Evolutionary conservation across 92 coral and sea anemone species (phyloP).

Genomic region (Pocillopora grandis): DNA sequence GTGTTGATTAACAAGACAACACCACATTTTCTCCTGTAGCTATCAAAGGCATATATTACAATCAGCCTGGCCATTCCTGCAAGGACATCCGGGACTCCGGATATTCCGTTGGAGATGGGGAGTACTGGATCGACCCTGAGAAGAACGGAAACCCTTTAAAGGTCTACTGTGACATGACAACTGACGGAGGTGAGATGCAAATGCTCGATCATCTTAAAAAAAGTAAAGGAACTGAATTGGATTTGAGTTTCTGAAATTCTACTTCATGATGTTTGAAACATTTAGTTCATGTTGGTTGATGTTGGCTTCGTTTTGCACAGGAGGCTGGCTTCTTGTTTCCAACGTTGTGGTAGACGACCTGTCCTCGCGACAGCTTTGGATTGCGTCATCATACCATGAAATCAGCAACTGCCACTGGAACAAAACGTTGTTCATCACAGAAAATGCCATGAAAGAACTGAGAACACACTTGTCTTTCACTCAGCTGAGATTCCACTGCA

Average conservation of each 20-base stretch:
- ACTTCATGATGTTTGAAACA: no score
- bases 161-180: neutral
- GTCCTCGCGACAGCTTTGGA: neutral
- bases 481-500: conserved; percentile 24
- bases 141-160: neutral
- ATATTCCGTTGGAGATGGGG: neutral
- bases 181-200: neutral
- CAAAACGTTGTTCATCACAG: neutral
- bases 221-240: no score
- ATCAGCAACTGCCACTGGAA: neutral
- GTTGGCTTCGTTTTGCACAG: neutral
- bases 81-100: conserved; percentile 2
- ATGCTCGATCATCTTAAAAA: no score
- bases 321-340: conserved; percentile 24
- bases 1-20: no score
- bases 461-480: conserved; percentile 3
- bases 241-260: no score
- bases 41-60: neutral
- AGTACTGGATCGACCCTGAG: conserved; percentile 15
- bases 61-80: neutral
- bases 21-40: no score
- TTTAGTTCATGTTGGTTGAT: no score
- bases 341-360: conserved; percentile 1
- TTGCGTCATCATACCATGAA: conserved; percentile 5
- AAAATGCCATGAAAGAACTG: conserved; percentile 6